Evolutionary conservation across 1,140 invertebrate species (phyloP), one percentile per base, ranked within the genome.

Genomic region (Hormaphis cornu): DNA sequence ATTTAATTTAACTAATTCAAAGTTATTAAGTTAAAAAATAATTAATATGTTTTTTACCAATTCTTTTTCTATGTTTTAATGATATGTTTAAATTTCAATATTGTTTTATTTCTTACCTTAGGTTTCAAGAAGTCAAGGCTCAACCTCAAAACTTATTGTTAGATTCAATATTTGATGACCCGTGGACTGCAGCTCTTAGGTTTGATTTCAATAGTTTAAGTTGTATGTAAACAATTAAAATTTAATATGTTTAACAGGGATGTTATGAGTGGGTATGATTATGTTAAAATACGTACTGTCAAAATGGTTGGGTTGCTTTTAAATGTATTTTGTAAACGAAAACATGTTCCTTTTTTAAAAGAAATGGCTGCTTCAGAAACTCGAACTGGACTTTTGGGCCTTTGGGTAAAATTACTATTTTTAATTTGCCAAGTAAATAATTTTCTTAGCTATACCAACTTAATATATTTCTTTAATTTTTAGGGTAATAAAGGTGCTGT

Each of bases 401-500:
- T 93, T 76, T 95, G 91, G 92, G 84, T 85, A 78, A 80, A 79
- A 42, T 54, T 40, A 14, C 20, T 66, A 10, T 76, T 71, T 61
- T 24, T 28, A 35, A 18, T 46, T 69, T 20, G 1, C 18, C 26
- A 33, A 26, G 46, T 56, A 2, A 16, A n/a, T n/a, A n/a, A n/a
- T n/a, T n/a, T n/a, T n/a, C n/a, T n/a, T n/a, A n/a, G n/a, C n/a
- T n/a, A n/a, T n/a, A n/a, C n/a, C n/a, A n/a, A n/a, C n/a, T 59
- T 22, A 20, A 26, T 42, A 8, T 18, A n/a, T 8, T 58, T 42
- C 40, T 20, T 42, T 69, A 73, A 69, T 76, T 83, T 81, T n/a
- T 77, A 93, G 91, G 93, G 93, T 63, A 97, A 96, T 78, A 97
- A 97, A 83, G 94, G 95, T 22, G 93, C 89, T 3, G 88, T 95